Base-by-base conservation (phyloP, 2,797 vertebrate species). In the Knipowitschia caucasica region DNA sequence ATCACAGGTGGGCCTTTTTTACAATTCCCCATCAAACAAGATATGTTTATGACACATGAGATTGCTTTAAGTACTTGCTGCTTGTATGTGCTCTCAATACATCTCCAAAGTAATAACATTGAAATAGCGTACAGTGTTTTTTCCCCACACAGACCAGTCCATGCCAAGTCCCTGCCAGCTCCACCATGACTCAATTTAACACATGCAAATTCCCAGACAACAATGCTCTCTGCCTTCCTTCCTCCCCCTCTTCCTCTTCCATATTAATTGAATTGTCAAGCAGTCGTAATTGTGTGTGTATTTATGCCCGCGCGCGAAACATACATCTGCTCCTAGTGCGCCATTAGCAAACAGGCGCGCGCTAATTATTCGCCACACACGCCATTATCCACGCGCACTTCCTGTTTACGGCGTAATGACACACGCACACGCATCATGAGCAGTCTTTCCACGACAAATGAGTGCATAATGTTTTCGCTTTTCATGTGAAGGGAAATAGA, bases 351-450 rank as follows among this genome's bases (percentile, higher is more conserved):
- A 47, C 45, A 21, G 15, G 25, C 26, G 26, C 11, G 17, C 11
- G 45, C 26, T 31, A 47, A 47, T 47, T 47, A 47, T 47, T 31
- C 27, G 21, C 9, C 27, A 12, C 26, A 18, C 15, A 30, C n/a
- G 26, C 44, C 26, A 47, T 47, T 47, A 47, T 47, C 44, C 26
- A 30, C 44, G 14, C 26, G 15, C 15, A 17, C 45, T 47, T 47
- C 45, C 45, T 47, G 45, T 47, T 47, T 47, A 47, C 45, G 2
- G n/a, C n/a, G 5, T 18, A 46, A 46, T 46, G 26, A 46, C 44
- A 27, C 24, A 17, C 43, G 14, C 15, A 9, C 26, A 30, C n/a
- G 11, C 15, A 18, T 6, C 27, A 18, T 29, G 9, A 30, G 26
- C 26, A 20, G 44, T 17, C 26, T 15, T 11, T 20, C 26, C 14